Base-by-base conservation (phyloP, 1,140 invertebrate species). In the Venturia canescens region DNA sequence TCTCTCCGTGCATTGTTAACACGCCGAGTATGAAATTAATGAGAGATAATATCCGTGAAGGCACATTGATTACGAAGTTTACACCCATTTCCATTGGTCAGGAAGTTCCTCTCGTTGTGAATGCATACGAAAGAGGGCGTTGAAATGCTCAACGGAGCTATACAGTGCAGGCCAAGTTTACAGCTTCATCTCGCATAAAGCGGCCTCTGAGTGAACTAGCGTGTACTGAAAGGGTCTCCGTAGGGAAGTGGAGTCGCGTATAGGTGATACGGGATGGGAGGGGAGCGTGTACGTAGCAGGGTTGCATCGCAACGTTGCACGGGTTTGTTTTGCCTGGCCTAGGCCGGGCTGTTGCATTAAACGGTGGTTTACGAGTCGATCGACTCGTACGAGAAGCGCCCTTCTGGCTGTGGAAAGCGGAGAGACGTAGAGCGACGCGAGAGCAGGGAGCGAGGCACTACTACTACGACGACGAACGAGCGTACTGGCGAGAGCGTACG, bases 401-500 rank as follows among this genome's bases (percentile, higher is more conserved):
- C 23, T 63, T 63, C 27, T 27, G 23, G 3, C 23, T 63, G 60
- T 26, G 0, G 13, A 7, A 21, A 18, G 31, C 3, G 74, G 48
- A 63, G 26, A 69, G 6, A 77, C 18, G 31, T n/a, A 70, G 21
- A 77, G 21, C 3, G 50, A 50, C 76, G 69, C 57, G n/a, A n/a
- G 29, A 3, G 11, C 31, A n/a, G 29, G 9, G 11, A 26, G 38
- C 50, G n/a, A 53, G 63, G 15, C 72, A 77, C 26, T 53, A 66
- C 57, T 31, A 77, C 31, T 48, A 44, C 31, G 3, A 63, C 74
- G 38, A 7, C 60, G 38, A 44, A 44, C 13, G 13, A 69, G 29
- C 26, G 26, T 27, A 18, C 5, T 38, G 34, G 31, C 75, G 85
- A 86, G 50, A 53, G 87, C 86, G 88, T 88, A 88, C 89, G 90